Evolutionary conservation across 92 coral and sea anemone species (phyloP).

Genomic region (Palythoa heliodiscus): DNA sequence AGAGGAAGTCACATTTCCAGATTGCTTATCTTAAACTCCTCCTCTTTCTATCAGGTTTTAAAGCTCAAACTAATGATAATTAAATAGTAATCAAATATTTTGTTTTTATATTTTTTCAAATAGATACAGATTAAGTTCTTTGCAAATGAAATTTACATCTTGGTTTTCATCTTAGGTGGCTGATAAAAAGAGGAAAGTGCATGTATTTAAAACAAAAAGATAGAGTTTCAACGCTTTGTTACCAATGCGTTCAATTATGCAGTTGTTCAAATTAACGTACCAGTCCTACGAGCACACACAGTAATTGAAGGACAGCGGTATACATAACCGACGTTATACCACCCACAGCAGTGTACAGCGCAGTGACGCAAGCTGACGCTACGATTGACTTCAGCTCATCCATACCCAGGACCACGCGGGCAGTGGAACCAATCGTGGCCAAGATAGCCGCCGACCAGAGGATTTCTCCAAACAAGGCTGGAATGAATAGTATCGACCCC

Average conservation of each 20-base stretch:
- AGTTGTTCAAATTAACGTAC: constrained; percentile 15
- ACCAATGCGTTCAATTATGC: background rate
- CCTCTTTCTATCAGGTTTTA: no score
- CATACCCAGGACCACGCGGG: constrained; percentile 47
- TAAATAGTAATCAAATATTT: no score
- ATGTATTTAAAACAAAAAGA: no score
- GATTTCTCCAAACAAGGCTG: constrained; percentile 55
- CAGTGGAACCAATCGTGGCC: constrained; percentile 51
- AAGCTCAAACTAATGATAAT: no score
- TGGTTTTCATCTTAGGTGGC: no score
- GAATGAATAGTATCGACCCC: constrained; percentile 52
- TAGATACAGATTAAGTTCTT: no score
- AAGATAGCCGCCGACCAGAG: constrained; percentile 59
- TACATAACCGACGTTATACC: constrained; percentile 48
- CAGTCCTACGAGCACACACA: constrained; percentile 54
- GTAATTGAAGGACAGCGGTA: constrained; percentile 49
- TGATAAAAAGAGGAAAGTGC: no score
- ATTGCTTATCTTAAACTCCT: no score
- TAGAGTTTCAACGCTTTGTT: no score
- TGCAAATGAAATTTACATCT: no score
- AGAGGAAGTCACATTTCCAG: no score
- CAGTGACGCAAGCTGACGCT: constrained; percentile 43
- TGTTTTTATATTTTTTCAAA: no score
- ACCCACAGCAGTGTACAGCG: constrained; percentile 49
- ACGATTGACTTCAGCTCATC: constrained; percentile 39